Conservation (phyloP, 2,113 vertebrate genomes). For the Colinus virginianus region DNA sequence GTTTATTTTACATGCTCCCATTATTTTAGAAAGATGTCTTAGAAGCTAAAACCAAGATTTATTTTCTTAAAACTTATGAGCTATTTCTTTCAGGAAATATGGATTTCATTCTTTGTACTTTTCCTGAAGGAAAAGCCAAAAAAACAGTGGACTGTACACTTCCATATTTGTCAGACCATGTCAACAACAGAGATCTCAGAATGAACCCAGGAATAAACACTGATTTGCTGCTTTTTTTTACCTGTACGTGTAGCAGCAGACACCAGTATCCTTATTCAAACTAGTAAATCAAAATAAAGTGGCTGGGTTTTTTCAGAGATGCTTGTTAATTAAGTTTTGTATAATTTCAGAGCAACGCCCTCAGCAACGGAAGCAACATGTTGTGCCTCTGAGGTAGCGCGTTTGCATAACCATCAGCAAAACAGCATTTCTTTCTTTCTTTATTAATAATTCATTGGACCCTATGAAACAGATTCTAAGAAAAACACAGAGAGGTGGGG, state of each 20-base stretch:
- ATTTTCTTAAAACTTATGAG: neutral
- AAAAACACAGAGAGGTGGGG: neutral
- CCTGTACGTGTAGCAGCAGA: neutral
- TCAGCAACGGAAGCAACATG: neutral
- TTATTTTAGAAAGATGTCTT: neutral
- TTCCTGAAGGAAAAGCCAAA: neutral
- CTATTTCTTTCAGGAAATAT: neutral
- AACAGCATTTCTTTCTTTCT: neutral
- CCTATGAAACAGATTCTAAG: neutral
- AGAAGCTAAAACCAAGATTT: neutral
- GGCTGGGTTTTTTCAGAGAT: rapidly evolving
- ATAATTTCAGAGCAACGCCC: neutral
- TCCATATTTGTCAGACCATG: neutral
- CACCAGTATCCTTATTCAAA: neutral
- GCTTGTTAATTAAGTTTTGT: neutral
- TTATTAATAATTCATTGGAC: neutral
- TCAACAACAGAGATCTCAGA: neutral
- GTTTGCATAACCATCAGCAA: neutral
- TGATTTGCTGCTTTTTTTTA: neutral
- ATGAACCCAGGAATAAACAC: neutral
- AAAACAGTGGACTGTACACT: neutral
- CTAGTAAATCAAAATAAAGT: neutral
- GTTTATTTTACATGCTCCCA: neutral
- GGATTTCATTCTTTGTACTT: neutral
- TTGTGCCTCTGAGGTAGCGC: neutral